Conservation (phyloP, 2,797 vertebrate species). For the Myotis myotis region DNA sequence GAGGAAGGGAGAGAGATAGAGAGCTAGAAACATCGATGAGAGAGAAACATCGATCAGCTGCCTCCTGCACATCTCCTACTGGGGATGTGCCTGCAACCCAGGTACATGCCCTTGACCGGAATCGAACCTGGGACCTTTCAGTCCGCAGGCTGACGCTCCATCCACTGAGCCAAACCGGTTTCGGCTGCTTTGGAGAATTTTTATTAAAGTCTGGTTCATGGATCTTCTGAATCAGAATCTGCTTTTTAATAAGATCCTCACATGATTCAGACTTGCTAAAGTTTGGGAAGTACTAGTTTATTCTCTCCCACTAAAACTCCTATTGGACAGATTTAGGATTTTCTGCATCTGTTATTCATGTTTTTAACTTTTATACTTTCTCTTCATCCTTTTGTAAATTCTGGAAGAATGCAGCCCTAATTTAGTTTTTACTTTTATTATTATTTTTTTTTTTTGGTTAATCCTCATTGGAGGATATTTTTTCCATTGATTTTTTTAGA, state of each 20-base stretch:
- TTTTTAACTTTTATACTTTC: not conserved
- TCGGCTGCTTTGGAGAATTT: not conserved
- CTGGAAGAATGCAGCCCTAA: not conserved
- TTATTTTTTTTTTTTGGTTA: too few species aligned
- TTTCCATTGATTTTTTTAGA: too few species aligned
- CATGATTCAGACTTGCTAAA: not conserved
- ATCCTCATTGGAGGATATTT: too few species aligned
- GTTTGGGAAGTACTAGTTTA: not conserved
- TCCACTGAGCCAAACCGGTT: too few species aligned
- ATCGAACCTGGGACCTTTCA: too few species aligned
- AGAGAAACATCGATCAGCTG: too few species aligned
- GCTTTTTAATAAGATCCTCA: not conserved
- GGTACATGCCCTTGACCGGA: too few species aligned
- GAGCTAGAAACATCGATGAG: too few species aligned
- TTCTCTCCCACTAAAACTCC: not conserved
- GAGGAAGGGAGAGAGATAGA: too few species aligned
- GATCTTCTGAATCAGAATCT: not conserved
- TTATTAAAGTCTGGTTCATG: not conserved
- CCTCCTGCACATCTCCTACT: too few species aligned
- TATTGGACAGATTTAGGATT: not conserved
- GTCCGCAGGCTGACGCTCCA: too few species aligned
- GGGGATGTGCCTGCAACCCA: too few species aligned
- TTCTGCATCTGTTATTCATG: not conserved
- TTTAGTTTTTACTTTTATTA: not conserved
- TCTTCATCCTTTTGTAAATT: not conserved